Base-by-base conservation (phyloP, 2,797 vertebrate genomes). In the Silurus aristotelis region DNA sequence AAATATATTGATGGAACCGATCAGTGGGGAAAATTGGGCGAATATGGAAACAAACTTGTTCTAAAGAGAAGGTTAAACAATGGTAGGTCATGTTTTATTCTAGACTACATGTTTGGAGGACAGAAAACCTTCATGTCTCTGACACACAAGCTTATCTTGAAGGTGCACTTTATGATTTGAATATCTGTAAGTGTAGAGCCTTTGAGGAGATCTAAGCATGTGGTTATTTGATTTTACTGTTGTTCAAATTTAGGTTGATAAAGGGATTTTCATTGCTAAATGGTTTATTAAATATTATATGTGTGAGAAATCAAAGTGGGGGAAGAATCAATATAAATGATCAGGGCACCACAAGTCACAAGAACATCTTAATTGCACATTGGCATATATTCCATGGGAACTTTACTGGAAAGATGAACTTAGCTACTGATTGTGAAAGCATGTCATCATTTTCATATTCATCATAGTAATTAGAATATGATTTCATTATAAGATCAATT, bases 61-160 rank as follows among this genome's bases (percentile, higher is more conserved):
- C 82, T 99, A 22, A 91, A 90, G 86, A 93, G 87, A 86, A 96
- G 93, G 91, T 95, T 99, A 88, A 95, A 87, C 87, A 91, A 96
- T 83, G 97, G 98, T 99, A 93, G 89, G 92, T 17, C 58, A 82
- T 80, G 3, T 78, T 89, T 75, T 67, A 55, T 13, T 58, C n/a
- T 70, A 63, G 12, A 70, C 25, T 20, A 56, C n/a, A 73, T 48
- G 22, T 6, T 72, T 38, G 6, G n/a, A 25, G 71, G 22, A 58
- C 52, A 73, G 15, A 73, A 25, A 73, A 52, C 22, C 22, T 31
- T 76, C 9, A 20, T 76, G 52, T 52, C 56, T 58, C 52, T 10
- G 55, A 58, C 15, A 10, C 25, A 19, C 55, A 58, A 58, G 4
- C 1, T 9, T 19, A 20, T 31, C 15, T 76, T 76, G 25, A 31